These are phyloP conservation scores for Metacarcinus magister DNA, from an alignment of 2,888 invertebrate species.

Conservation along the genomic window DNA sequence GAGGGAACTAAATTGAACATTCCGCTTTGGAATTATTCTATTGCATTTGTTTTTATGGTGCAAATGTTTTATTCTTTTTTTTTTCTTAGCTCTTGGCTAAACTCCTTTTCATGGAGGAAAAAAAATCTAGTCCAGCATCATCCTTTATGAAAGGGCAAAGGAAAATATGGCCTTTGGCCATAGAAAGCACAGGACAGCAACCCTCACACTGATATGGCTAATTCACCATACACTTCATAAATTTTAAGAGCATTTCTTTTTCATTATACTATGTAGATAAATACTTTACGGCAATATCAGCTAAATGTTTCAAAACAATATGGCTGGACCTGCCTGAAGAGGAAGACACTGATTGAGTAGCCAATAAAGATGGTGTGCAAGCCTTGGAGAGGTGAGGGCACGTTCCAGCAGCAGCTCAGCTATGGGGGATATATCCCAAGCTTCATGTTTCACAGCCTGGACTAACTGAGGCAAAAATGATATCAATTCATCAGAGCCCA, in stretches of 20 bases:
- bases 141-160: not conserved
- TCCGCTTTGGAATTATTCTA: too few relatives aligned
- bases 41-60: too few relatives aligned
- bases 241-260: not conserved
- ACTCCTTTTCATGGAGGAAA: too few relatives aligned
- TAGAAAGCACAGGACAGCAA: not conserved
- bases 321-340: conserved; percentile 88
- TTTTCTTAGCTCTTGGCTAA: too few relatives aligned
- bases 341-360: conserved; percentile 93
- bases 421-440: conserved; percentile 94
- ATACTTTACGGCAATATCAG: not conserved
- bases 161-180: not conserved
- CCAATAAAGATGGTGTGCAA: conserved; percentile 98
- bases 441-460: conserved; percentile 95
- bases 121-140: too few relatives aligned
- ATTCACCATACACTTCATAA: not conserved
- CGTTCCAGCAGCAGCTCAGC: conserved; percentile 92
- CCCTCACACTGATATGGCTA: not conserved
- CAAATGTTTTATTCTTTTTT: too few relatives aligned
- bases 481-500: conserved; percentile 94
- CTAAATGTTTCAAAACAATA: not conserved
- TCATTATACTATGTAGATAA: not conserved
- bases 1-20: too few relatives aligned
- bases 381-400: conserved; percentile 93
- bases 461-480: conserved; percentile 97